Base-by-base conservation (phyloP, 2,797 vertebrate species). In the Anas flavirostris region DNA sequence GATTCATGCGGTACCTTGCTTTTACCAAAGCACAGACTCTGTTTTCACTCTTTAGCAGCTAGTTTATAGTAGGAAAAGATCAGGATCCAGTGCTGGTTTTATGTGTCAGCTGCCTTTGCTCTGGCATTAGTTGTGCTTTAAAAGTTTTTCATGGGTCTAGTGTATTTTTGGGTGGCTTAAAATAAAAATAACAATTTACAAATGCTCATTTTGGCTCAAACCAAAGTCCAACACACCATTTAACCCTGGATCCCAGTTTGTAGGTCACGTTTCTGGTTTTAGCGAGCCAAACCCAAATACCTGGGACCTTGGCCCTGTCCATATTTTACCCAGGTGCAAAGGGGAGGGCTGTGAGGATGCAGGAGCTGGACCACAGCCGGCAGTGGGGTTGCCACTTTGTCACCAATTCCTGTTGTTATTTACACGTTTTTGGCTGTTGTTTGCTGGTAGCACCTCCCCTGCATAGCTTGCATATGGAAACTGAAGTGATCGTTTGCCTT, bases 1-100 rank as follows among this genome's bases (percentile, higher is more conserved):
- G 56, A 41, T 88, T 82, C 84, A 37, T 41, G 52, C 15, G 0
- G 69, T 52, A 7, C 84, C 52, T 39, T 12, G 63, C 10, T 55
- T 39, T 64, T 37, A 64, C 52, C 72, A 13, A 62, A 78, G 72
- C 76, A 18, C 72, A 69, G 72, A 13, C 56, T 84, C 87, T 87
- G 69, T 66, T 88, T 93, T 91, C 87, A 78, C 84, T 93, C 84
- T 62, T 93, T 59, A 90, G 82, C 80, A 91, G 83, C 60, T 64
- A 50, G 39, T 93, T 88, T 84, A 85, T 81, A 67, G 73, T 44
- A 77, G 85, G 92, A 70, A 90, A 92, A 79, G 86, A 70, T 75
- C 78, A 66, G 93, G 69, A 87, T 87, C 82, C 82, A 72, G 86
- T 14, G 0, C 68, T 62, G 78, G 74, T 35, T 89, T 91, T 76